Percentiles rank a stretch among this genome's conserved stretches.
These are phyloP conservation scores for Prinia subflava DNA, from an alignment of 2,113 vertebrate genomes.

Conservation along the genomic window DNA sequence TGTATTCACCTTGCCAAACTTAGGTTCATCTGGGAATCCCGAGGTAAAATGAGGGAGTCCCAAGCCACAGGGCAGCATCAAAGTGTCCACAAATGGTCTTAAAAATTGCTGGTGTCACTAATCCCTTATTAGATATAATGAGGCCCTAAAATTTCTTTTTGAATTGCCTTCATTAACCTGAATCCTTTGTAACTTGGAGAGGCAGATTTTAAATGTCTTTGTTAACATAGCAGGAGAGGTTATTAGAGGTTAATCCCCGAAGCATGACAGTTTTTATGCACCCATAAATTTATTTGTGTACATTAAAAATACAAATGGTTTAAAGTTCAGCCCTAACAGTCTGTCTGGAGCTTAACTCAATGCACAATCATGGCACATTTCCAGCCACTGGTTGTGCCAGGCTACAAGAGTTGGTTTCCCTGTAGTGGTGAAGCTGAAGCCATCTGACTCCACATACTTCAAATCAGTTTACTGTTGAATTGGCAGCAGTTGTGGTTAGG, in stretches of 20 bases:
- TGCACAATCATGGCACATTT: slow-evolving; percentile 31
- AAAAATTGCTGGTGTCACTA: slow-evolving; percentile 56
- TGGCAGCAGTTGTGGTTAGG: slow-evolving; percentile 27
- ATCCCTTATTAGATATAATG: slow-evolving; percentile 67
- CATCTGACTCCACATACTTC: background rate
- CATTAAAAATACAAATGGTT: slow-evolving; percentile 39
- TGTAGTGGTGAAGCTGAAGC: slow-evolving; percentile 30
- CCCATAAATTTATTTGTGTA: slow-evolving; percentile 65
- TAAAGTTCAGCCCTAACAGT: slow-evolving; percentile 43
- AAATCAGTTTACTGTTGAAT: slow-evolving; percentile 19
- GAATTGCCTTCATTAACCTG: slow-evolving; percentile 57
- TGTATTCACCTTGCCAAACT: background rate
- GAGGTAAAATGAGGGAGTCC: background rate
- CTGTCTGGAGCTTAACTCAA: slow-evolving; percentile 54
- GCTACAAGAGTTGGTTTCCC: slow-evolving; percentile 25
- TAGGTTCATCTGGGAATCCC: background rate
- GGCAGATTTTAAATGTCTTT: slow-evolving; percentile 58
- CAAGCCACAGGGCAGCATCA: slow-evolving; percentile 22
- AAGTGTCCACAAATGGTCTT: slow-evolving; percentile 43
- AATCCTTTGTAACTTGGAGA: slow-evolving; percentile 34
- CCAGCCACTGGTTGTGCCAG: slow-evolving; percentile 36
- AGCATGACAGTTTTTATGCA: slow-evolving; percentile 52
- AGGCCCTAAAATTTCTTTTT: slow-evolving; percentile 53
- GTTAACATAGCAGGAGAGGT: slow-evolving; percentile 53
- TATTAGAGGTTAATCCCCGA: slow-evolving; percentile 62